Conservation (phyloP, 2,797 vertebrate genomes). For the Orestias chungarensis region DNA sequence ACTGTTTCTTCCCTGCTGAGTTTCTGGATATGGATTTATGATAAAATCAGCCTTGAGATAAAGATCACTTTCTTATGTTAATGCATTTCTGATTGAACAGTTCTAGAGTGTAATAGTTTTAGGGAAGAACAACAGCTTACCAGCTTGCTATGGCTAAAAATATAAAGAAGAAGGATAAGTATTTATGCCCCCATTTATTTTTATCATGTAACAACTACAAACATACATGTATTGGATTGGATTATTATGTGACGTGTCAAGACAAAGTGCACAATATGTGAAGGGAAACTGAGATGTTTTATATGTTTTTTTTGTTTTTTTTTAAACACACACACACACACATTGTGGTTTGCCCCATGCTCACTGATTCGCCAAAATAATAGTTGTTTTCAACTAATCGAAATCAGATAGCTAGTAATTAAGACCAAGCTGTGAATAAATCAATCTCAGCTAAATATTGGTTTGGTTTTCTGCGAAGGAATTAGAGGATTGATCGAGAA, state of each 20-base stretch:
- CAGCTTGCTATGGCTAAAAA: conserved; percentile 9
- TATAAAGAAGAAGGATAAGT: not conserved
- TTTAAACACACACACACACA: too few relatives aligned
- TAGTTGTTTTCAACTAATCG: not conserved
- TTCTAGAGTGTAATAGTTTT: not conserved
- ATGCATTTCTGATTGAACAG: conserved; percentile 14
- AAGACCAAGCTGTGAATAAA: not conserved
- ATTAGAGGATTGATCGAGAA: not conserved
- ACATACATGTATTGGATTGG: not conserved
- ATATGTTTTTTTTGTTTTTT: not conserved
- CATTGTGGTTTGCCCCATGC: too few relatives aligned
- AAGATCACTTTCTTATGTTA: conserved; percentile 18
- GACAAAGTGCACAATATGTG: not conserved
- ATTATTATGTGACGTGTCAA: not conserved
- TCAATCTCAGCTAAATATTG: not conserved
- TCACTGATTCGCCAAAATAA: not conserved
- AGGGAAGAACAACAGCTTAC: not conserved
- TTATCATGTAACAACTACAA: not conserved
- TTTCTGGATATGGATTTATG: conserved; percentile 36
- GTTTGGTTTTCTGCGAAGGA: not conserved
- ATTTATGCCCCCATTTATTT: not conserved
- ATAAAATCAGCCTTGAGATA: conserved; percentile 37
- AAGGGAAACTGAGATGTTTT: not conserved
- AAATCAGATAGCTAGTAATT: not conserved
- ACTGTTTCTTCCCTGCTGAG: not conserved